Percentiles rank a stretch among this genome's conserved stretches.
Evolutionary conservation across 2,797 vertebrate genomes (phyloP).

Genomic region (Girardinus metallicus): DNA sequence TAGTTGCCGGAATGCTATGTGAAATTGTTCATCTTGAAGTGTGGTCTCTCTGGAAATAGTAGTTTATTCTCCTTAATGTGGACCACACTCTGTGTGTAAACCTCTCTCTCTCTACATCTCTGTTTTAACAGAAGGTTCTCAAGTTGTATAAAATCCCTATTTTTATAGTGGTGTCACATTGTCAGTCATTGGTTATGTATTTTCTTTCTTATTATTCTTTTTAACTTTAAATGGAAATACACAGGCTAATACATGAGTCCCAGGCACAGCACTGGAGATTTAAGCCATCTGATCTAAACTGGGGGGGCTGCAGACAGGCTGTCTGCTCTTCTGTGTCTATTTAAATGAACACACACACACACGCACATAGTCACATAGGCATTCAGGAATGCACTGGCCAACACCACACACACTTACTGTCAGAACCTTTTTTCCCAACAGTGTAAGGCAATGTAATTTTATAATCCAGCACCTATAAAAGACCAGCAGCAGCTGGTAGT

Average conservation of each 20-base stretch:
- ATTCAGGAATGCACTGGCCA: constrained; percentile 72
- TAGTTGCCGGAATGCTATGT: constrained; percentile 31
- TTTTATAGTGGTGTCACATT: not conserved
- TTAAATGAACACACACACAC: constrained; percentile 49
- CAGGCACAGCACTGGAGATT: constrained; percentile 36
- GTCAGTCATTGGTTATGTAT: not conserved
- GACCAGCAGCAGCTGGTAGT: constrained; percentile 29
- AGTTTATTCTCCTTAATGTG: not conserved
- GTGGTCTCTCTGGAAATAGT: constrained; percentile 6
- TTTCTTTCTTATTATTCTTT: constrained; percentile 8
- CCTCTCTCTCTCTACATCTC: not conserved
- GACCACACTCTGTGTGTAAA: not conserved
- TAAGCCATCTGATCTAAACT: constrained; percentile 72
- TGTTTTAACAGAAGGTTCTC: not conserved
- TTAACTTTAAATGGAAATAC: constrained; percentile 8
- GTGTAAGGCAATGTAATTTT: constrained; percentile 47
- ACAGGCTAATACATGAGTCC: not conserved
- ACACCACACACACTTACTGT: constrained; percentile 44
- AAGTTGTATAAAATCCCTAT: not conserved
- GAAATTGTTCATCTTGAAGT: constrained; percentile 14
- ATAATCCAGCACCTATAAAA: constrained; percentile 49
- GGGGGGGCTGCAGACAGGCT: constrained; percentile 69
- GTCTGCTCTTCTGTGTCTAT: constrained; percentile 73
- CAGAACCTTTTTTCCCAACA: constrained; percentile 58
- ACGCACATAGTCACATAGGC: constrained; percentile 24